phyloP scores from a whole-genome alignment of 2,113 vertebrate genomes.

The Lophius piscatorius region DNA sequence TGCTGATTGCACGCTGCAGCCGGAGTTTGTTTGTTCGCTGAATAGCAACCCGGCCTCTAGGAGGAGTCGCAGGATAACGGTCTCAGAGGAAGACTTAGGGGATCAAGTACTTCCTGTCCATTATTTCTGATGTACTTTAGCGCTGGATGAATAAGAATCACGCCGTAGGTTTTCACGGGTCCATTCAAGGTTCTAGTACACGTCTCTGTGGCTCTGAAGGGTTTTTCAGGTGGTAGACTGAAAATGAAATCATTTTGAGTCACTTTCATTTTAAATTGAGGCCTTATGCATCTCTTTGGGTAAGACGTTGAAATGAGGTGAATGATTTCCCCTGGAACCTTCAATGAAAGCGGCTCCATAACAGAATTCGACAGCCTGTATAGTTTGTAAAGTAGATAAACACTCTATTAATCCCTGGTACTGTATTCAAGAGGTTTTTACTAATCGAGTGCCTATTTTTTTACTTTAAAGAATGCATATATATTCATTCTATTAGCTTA shows the following conservation, averaged over 20 bases:
- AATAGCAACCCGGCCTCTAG: slow-evolving; percentile 31
- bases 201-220: too few relatives aligned
- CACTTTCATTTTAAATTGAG: too few relatives aligned
- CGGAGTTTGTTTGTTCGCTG: slow-evolving; percentile 38
- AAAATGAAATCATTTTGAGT: too few relatives aligned
- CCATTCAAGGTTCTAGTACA: neutral
- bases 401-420: too few relatives aligned
- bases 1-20: slow-evolving; percentile 24
- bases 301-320: neutral
- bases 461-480: too few relatives aligned
- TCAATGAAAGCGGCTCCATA: neutral
- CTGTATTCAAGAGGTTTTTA: too few relatives aligned
- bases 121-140: slow-evolving; percentile 30
- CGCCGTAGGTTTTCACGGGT: slow-evolving; percentile 1
- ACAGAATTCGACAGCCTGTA: neutral
- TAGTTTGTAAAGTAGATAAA: too few relatives aligned
- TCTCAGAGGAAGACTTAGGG: slow-evolving; percentile 24
- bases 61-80: slow-evolving; percentile 30
- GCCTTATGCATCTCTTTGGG: neutral
- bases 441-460: too few relatives aligned
- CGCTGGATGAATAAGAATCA: slow-evolving; percentile 6
- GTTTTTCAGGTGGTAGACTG: too few relatives aligned
- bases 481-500: too few relatives aligned
- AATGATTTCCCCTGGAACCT: neutral
- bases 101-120: slow-evolving; percentile 16